Base-by-base conservation (phyloP, 2,797 vertebrate species). In the Orestias chungarensis region DNA sequence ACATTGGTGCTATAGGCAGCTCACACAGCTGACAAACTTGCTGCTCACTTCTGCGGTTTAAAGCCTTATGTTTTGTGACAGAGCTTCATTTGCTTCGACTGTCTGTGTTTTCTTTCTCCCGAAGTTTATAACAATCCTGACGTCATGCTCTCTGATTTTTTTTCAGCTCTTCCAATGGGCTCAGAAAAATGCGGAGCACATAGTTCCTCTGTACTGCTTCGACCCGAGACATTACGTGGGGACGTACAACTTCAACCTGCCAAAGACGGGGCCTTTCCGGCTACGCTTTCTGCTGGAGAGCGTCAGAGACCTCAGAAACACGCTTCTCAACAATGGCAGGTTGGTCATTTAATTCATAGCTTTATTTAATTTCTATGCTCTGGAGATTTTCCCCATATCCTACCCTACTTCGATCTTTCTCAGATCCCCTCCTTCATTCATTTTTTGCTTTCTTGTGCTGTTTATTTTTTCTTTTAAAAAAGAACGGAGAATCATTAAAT, bases 141-240 rank as follows among this genome's bases (percentile, higher is more conserved):
- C 42, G 7, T 17, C 67, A 2, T 66, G 1, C 23, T 42, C 75
- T 4, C 73, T 40, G 5, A 18, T 47, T 2, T 76, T 40, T 47
- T 2, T 76, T 40, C 70, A 96, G 96, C 87, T 96, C 54, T 92
- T 96, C 17, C 88, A 92, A 70, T 96, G 95, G 95, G 95, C 95
- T 64, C 93, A 95, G 82, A 89, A 52, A 64, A 94, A 95, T 15
- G 93, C 94, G 0, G 94, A 95, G 29, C 62, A 92, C 46, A 72
- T 96, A 2, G 61, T 96, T n/a, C 95, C 95, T 0, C 92, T 96
- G 3, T 96, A 96, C 89, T 96, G 96, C 91, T 95, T 96, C 8
- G 94, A 96, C 79, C 95, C 95, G 0, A 90, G 93, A 84, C 95
- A 96, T 78, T 93, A 94, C 81, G 44, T 83, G 73, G 88, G 91